These are phyloP conservation scores for Euphonia xanthogaster DNA, from an alignment of 2,797 vertebrate species.

Conservation along the genomic window DNA sequence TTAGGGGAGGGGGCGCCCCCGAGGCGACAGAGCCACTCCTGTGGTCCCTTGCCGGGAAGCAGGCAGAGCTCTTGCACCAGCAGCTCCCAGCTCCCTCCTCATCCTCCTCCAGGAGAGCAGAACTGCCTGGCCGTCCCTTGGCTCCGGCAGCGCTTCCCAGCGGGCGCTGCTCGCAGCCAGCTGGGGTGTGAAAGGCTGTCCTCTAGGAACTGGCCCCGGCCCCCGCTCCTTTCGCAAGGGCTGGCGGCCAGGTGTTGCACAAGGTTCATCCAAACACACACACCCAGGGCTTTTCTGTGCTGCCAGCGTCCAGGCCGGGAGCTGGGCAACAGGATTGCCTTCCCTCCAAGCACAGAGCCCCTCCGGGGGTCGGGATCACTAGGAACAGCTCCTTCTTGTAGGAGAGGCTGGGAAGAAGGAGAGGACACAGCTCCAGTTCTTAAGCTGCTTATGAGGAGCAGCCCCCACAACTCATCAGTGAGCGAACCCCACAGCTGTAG, in stretches of 20 bases:
- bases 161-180: slow-evolving; percentile 4
- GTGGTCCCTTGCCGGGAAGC: background rate
- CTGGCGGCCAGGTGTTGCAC: background rate
- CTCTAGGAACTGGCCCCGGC: slow-evolving; percentile 53
- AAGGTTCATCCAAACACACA: background rate
- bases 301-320: background rate
- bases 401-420: background rate
- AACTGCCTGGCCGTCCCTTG: background rate
- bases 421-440: background rate
- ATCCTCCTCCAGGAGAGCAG: background rate
- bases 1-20: background rate
- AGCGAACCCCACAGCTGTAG: background rate
- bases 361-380: background rate
- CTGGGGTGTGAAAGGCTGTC: slow-evolving; percentile 36
- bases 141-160: background rate
- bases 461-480: background rate
- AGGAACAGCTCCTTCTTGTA: background rate
- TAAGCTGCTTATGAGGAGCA: background rate
- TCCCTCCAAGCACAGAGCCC: background rate
- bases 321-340: background rate
- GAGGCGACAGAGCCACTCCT: background rate
- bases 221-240: background rate
- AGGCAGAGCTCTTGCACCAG: background rate
- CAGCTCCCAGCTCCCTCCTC: background rate
- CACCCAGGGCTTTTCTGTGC: background rate